These are phyloP conservation scores for Philereme transversata DNA, from an alignment of 2,888 invertebrate species.

Conservation along the genomic window DNA sequence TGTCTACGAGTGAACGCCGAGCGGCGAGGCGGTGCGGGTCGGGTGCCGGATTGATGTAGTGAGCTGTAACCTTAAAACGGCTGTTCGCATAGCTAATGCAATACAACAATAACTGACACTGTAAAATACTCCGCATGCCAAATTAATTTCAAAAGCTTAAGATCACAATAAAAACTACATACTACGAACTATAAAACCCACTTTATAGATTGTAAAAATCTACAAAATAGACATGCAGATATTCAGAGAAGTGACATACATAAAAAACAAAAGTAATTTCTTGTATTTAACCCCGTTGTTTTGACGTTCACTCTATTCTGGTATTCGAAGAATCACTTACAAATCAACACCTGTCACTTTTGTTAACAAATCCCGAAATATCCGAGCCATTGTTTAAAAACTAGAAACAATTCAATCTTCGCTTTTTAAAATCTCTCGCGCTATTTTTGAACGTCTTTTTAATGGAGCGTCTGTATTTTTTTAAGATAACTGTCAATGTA, in stretches of 20 bases:
- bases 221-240: constrained; percentile 47
- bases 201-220: constrained; percentile 60
- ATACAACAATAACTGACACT: constrained; percentile 26
- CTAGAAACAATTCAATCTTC: constrained; percentile 70
- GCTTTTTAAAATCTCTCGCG: constrained; percentile 55
- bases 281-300: constrained; percentile 64
- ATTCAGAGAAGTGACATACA: constrained; percentile 23
- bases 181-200: constrained; percentile 47
- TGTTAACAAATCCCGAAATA: constrained; percentile 66
- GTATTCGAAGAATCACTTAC: constrained; percentile 68
- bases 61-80: no score
- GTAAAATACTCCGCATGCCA: constrained; percentile 29
- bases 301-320: constrained; percentile 69
- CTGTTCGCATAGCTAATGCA: constrained; percentile 14
- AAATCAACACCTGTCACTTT: constrained; percentile 78
- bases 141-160: constrained; percentile 33
- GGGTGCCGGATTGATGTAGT: no score
- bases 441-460: constrained; percentile 63
- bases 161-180: constrained; percentile 37
- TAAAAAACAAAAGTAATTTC: constrained; percentile 59
- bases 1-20: no score
- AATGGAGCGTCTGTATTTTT: constrained; percentile 47
- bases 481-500: constrained; percentile 48
- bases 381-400: constrained; percentile 68
- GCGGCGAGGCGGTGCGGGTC: no score